Base-by-base conservation (phyloP, 2,888 invertebrate species). In the Bombylius discolor region DNA sequence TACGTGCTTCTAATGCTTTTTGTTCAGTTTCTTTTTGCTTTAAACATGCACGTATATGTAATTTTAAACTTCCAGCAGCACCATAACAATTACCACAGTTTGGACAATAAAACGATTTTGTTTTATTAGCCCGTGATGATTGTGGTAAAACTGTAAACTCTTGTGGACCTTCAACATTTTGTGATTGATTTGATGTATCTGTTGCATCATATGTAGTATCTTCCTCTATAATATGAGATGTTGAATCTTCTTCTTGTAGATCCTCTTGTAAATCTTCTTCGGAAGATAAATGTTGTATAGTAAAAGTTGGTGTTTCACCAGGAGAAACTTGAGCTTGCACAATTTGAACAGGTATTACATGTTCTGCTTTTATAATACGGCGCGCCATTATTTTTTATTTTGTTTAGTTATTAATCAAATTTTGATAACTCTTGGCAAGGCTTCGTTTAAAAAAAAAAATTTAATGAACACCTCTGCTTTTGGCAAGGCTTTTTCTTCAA, bases 71-170 rank as follows among this genome's bases (percentile, higher is more conserved):
- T 31, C 72, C 72, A 11, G 72, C 73, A 13, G 72, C 72, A 54
- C 71, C 70, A 39, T 73, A 73, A 50, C 73, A 73, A 53, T 73
- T 73, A 34, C 72, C 72, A 49, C 72, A 73, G 49, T 73, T 73
- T 5, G 72, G 70, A 39, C 72, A 73, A 39, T 73, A 72, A 61
- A 70, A 73, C 6, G 71, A 67, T 58, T 72, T 72, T 48, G 62
- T 51, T 52, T 59, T 59, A 45, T 47, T 52, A 11, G 46, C 32
- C 5, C 57, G 51, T 47, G 39, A 46, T 50, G 57, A 56, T 33
- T 59, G 57, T 9, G 57, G 59, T 36, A 58, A 56, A 13, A 58
- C 34, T 6, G 57, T 52, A 31, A 59, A 58, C 39, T 59, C 59
- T 8, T 55, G 51, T 12, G 53, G 55, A 31, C 34, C 8, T 36